These are phyloP conservation scores for Dipodomys stephensi DNA, from an alignment of 2,113 vertebrate genomes.

Conservation along the genomic window DNA sequence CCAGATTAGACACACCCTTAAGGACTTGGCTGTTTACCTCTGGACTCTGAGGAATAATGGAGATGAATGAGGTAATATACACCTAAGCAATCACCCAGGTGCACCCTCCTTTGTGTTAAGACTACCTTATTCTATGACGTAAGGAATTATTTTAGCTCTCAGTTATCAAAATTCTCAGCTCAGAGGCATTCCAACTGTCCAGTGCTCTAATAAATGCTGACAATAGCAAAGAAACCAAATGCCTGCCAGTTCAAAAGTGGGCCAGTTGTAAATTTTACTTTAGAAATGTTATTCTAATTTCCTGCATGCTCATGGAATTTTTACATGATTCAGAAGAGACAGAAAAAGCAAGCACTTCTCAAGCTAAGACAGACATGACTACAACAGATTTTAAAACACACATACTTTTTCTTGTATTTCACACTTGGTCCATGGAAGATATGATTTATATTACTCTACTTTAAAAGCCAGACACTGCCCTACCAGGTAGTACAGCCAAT, in stretches of 20 bases:
- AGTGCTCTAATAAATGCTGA: constrained; percentile 73
- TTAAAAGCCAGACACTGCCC: background rate
- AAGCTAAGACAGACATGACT: background rate
- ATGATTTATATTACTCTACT: background rate
- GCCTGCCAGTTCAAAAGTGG: constrained; percentile 61
- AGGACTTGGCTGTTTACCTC: background rate
- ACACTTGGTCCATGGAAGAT: background rate
- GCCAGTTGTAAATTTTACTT: constrained; percentile 48
- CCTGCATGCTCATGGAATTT: background rate
- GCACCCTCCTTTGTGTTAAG: background rate
- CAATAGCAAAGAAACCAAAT: constrained; percentile 27
- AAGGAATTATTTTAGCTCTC: constrained; percentile 60
- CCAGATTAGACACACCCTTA: background rate
- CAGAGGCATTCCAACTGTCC: constrained; percentile 61
- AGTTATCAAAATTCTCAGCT: constrained; percentile 70
- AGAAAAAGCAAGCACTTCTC: constrained; percentile 23
- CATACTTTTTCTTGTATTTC: background rate
- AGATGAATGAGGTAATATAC: background rate
- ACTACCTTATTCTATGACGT: background rate
- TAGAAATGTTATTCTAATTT: constrained; percentile 64
- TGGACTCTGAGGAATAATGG: background rate
- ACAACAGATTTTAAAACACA: constrained; percentile 4
- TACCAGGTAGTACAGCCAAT: background rate
- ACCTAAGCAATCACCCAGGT: background rate
- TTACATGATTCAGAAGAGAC: background rate